Evolutionary conservation across 2,113 vertebrate species (phyloP).

Genomic region (Panurus biarmicus): DNA sequence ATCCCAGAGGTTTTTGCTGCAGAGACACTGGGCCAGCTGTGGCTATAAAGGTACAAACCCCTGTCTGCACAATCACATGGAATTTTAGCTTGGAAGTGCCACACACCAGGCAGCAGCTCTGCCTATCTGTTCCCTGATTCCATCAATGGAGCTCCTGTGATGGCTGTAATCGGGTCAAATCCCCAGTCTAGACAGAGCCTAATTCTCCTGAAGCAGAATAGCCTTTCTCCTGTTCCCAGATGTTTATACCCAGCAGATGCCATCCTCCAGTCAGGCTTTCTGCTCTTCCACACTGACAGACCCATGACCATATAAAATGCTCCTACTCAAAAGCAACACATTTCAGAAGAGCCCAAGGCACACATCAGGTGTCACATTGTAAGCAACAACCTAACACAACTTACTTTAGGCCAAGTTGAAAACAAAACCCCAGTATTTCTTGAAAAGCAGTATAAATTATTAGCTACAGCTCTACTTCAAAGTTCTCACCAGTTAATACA

Average conservation of each 20-base stretch:
- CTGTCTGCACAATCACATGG: background rate
- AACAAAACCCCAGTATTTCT: background rate
- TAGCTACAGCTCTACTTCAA: background rate
- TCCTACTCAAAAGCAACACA: background rate
- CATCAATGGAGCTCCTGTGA: background rate
- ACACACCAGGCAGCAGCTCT: background rate
- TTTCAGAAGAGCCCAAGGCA: background rate
- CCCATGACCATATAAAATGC: background rate
- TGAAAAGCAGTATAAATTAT: background rate
- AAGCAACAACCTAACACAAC: background rate
- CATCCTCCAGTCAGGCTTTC: background rate
- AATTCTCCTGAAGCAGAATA: slow-evolving; percentile 46
- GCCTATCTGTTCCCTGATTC: background rate
- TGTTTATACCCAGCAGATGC: slow-evolving; percentile 40
- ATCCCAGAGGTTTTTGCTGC: background rate
- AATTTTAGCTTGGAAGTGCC: background rate
- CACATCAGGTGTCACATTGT: background rate
- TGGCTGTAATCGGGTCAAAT: slow-evolving; percentile 56
- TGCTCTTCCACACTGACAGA: background rate
- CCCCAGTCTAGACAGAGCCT: slow-evolving; percentile 62
- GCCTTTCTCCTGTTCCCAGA: slow-evolving; percentile 25
- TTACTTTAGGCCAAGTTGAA: background rate
- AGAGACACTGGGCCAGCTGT: background rate
- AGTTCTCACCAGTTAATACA: background rate
- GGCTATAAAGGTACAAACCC: background rate